A percentile compares a stretch with the other conserved stretches of the same genome.
Conservation (phyloP, 2,113 vertebrate species). For the Picathartes gymnocephalus region DNA sequence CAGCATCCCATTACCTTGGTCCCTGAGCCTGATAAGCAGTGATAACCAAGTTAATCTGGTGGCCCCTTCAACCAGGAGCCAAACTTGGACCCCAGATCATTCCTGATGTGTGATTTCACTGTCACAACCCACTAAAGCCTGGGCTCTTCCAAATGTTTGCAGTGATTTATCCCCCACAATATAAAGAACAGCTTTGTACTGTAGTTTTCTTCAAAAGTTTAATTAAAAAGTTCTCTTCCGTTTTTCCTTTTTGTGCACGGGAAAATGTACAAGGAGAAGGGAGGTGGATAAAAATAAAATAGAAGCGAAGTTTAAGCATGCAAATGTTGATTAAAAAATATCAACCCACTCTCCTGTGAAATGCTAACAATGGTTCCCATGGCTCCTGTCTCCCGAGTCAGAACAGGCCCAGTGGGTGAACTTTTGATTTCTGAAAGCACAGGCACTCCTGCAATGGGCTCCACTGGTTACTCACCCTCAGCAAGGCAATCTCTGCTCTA, state of each 20-base stretch:
- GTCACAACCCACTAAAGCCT: fast-evolving
- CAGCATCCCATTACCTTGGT: not conserved
- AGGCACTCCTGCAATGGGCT: not conserved
- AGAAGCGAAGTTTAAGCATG: conserved; percentile 9
- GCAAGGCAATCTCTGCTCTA: not conserved
- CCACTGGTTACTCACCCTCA: not conserved
- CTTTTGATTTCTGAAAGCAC: conserved; percentile 29
- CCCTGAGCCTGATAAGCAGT: not conserved
- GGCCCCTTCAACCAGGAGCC: not conserved
- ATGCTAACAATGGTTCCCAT: conserved; percentile 56
- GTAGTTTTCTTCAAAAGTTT: conserved; percentile 6
- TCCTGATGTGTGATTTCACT: not conserved
- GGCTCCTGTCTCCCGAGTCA: conserved; percentile 27
- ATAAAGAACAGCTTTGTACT: not conserved
- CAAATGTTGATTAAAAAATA: conserved; percentile 62
- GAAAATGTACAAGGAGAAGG: not conserved
- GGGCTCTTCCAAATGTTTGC: not conserved
- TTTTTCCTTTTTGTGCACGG: not conserved
- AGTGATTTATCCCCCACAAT: not conserved
- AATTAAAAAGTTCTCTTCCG: conserved; percentile 39
- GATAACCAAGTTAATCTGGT: not conserved
- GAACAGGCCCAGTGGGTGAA: conserved; percentile 45
- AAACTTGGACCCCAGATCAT: not conserved
- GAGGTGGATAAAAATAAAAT: conserved; percentile 51
- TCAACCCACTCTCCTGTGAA: conserved; percentile 26